A percentile compares a stretch with the other conserved stretches of the same genome.
Evolutionary conservation across 2,797 vertebrate species (phyloP).

Genomic region (Dermochelys coriacea): DNA sequence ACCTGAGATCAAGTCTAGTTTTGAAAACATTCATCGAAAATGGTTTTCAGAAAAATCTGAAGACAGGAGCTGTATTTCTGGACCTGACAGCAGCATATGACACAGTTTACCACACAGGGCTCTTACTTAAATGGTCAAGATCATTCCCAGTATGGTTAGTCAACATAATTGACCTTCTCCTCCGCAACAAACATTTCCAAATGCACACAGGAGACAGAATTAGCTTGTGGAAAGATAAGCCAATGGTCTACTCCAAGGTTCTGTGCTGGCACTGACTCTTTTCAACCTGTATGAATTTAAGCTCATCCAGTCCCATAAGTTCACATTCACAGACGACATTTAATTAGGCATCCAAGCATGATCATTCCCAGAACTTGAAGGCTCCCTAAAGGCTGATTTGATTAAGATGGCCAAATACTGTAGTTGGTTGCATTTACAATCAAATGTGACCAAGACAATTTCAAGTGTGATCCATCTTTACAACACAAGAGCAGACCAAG

Average conservation of each 20-base stretch:
- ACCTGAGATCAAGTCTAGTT: not conserved
- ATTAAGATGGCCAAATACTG: not conserved
- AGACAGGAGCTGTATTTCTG: not conserved
- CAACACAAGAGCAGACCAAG: not conserved
- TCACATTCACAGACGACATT: not conserved
- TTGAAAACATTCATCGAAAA: not conserved
- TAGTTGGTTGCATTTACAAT: not conserved
- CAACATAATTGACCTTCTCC: not conserved
- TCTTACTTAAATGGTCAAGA: not conserved
- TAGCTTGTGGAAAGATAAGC: not conserved
- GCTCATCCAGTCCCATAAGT: not conserved
- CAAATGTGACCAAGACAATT: not conserved
- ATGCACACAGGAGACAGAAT: not conserved
- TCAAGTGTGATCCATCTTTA: not conserved
- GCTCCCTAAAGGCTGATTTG: not conserved
- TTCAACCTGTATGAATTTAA: not conserved
- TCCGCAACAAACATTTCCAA: not conserved
- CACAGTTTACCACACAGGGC: not conserved
- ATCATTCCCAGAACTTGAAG: not conserved
- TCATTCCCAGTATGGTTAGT: not conserved
- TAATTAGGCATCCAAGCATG: not conserved
- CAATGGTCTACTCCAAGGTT: not conserved
- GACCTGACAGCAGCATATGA: not conserved
- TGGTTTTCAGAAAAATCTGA: not conserved
- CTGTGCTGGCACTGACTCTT: not conserved